phyloP scores from a whole-genome alignment of 2,888 invertebrate species.

The Thymelicus sylvestris region DNA sequence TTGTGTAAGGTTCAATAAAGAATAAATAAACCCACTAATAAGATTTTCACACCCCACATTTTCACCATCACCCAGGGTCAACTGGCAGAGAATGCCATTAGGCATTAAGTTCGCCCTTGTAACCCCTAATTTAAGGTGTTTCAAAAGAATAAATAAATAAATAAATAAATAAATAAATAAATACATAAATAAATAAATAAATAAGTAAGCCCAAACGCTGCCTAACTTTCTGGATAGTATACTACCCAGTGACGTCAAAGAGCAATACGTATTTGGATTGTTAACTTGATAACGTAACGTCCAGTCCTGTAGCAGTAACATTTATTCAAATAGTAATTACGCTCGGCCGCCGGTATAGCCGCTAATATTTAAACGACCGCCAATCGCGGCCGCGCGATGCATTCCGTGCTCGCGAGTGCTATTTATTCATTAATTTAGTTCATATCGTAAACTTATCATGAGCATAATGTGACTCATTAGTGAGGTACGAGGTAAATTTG shows the following conservation, averaged over 20 bases:
- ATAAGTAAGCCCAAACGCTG: not conserved
- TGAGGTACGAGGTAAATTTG: not conserved
- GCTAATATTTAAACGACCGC: conserved; percentile 15
- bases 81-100: too few species aligned
- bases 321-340: conserved; percentile 21
- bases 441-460: conserved; percentile 1
- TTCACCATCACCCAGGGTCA: too few species aligned
- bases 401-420: conserved; percentile 13
- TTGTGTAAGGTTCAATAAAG: too few species aligned
- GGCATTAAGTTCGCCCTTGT: too few species aligned
- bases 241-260: not conserved
- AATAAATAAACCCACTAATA: too few species aligned
- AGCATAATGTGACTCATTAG: not conserved
- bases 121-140: too few species aligned
- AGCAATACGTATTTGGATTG: not conserved
- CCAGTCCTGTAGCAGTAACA: not conserved
- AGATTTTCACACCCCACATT: too few species aligned
- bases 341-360: conserved; percentile 1
- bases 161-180: too few species aligned
- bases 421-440: conserved; percentile 20
- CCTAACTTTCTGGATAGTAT: not conserved
- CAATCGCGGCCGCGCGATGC: conserved; percentile 12
- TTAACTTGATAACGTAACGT: not conserved
- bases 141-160: too few species aligned
- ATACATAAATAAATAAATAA: too few species aligned